phyloP scores from a whole-genome alignment of 2,888 invertebrate species.

The Zaprionus bogoriensis region DNA sequence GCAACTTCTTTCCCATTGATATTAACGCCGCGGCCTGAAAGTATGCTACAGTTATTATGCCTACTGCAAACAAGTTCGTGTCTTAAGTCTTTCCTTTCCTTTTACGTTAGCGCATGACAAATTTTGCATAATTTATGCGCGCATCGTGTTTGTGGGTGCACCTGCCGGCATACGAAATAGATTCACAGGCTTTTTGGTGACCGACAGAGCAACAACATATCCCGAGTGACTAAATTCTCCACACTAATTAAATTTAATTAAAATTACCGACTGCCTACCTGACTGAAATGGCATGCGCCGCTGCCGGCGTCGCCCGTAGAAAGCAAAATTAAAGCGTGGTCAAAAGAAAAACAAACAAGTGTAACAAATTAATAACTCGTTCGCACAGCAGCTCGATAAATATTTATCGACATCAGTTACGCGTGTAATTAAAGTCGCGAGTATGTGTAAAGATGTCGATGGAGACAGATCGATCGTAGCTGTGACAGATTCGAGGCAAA shows the following conservation, averaged over 20 bases:
- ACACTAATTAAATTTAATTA: slow-evolving; percentile 33
- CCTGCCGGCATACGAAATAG: not conserved
- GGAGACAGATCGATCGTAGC: not conserved
- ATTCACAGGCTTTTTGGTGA: not conserved
- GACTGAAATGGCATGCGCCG: slow-evolving; percentile 35
- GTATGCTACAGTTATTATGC: slow-evolving; percentile 3
- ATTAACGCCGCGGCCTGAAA: not conserved
- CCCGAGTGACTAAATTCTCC: not conserved
- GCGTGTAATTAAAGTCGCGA: slow-evolving; percentile 35
- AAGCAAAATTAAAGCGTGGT: slow-evolving; percentile 22
- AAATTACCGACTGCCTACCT: slow-evolving; percentile 6
- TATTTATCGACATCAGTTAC: slow-evolving; percentile 56
- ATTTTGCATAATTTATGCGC: not conserved
- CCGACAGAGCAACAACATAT: not conserved
- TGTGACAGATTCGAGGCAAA: not conserved
- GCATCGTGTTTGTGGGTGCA: not conserved
- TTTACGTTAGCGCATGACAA: not conserved
- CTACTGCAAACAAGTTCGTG: slow-evolving; percentile 43
- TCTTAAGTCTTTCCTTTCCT: slow-evolving; percentile 40
- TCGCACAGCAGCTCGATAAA: slow-evolving; percentile 39
- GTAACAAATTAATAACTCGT: slow-evolving; percentile 42
- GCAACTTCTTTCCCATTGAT: rapidly evolving
- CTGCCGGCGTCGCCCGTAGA: slow-evolving; percentile 20
- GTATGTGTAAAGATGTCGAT: slow-evolving; percentile 19
- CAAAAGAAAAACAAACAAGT: slow-evolving; percentile 41